Evolutionary conservation across 2,888 invertebrate species (phyloP), one percentile per base, ranked within the genome.

Genomic region (Apamea crenata): DNA sequence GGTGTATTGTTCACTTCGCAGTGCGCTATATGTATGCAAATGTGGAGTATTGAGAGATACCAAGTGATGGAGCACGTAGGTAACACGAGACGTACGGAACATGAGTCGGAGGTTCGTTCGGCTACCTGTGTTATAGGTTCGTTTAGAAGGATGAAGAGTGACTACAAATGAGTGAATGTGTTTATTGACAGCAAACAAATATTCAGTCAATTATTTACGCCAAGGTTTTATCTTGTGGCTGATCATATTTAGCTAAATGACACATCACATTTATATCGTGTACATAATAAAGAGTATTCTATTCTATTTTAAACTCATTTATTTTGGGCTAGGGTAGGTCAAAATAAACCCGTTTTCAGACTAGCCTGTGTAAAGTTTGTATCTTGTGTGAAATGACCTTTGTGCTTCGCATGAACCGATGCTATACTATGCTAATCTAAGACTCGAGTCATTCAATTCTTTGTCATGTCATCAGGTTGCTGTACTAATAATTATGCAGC

Each of bases 11-110:
- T 65, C 40, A 40, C 29, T 56, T 69, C 61, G 36, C n/a, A 50
- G 63, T 29, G 47, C 16, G 71, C 83, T 56, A 40, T 82, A 78
- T 68, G 40, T 83, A 83, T 82, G 82, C 50, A 73, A 83, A 83
- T 83, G 50, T 47, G 59, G 25, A 61, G 59, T 68, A 72, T 68
- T 63, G 83, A 44, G 71, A 67, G 36, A 53, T 56, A 2, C 47
- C 50, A 2, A 29, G 78, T 71, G 44, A 61, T 67, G 59, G 29
- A 61, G 78, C 29, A 63, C 82, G 56, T 50, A 0, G 50, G 61
- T 16, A n/a, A 44, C n/a, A 8, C 6, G 53, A 80, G 71, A 14
- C 47, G 36, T 32, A 53, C 53, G 36, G 18, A n/a, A 53, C 40
- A 25, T 25, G 71, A 63, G 71, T 14, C 53, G 44, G 8, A 6